phyloP scores from a whole-genome alignment of 2,113 vertebrate genomes.

The Serilophus lunatus region DNA sequence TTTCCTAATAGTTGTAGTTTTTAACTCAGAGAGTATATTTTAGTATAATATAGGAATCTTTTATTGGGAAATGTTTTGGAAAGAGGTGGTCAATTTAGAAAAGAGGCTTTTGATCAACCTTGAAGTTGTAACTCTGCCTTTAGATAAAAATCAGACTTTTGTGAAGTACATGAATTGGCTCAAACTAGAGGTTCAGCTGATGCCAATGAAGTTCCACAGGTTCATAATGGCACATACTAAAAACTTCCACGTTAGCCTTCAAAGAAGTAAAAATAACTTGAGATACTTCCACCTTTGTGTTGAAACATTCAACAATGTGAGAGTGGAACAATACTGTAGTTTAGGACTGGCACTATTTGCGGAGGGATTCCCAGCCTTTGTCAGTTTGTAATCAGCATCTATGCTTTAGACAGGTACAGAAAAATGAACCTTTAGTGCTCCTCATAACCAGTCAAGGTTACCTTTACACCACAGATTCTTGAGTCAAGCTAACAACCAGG shows the following conservation, averaged over 20 bases:
- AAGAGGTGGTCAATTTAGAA: neutral
- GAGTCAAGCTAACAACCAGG: neutral
- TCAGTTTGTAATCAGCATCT: neutral
- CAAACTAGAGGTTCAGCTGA: neutral
- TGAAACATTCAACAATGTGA: neutral
- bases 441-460: neutral
- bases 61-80: neutral
- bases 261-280: neutral
- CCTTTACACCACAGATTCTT: neutral
- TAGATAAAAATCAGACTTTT: neutral
- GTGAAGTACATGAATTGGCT: neutral
- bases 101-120: neutral
- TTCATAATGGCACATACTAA: neutral
- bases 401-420: neutral
- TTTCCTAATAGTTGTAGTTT: neutral
- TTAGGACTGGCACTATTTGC: neutral
- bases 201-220: neutral
- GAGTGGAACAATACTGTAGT: neutral
- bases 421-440: neutral
- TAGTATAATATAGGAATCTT: neutral
- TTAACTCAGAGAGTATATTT: neutral
- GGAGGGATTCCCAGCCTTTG: neutral
- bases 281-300: neutral
- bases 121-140: neutral
- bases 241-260: neutral